Evolutionary conservation across 2,113 vertebrate species (phyloP), one percentile per base, ranked within the genome.

Genomic region (Crotophaga sulcirostris): DNA sequence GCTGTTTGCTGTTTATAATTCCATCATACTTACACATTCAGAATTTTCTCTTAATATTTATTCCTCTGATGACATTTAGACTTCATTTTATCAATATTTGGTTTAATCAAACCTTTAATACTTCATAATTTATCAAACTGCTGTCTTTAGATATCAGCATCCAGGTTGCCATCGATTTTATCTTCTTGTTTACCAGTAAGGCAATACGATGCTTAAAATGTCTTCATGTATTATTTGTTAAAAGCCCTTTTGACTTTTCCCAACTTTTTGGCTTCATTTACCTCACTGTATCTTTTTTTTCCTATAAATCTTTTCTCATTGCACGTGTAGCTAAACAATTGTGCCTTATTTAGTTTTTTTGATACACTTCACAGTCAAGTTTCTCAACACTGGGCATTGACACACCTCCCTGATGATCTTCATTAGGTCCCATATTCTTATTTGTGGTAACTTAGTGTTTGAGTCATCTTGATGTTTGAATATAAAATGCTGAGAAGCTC

Each of bases 101-200:
- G 6, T 67, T 85, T 91, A 86, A 74, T 13, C 51, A 87, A 82
- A 13, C 34, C 75, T 83, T 79, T 66, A 86, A 75, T 34, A 58
- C 38, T 76, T 80, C 20, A 51, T 24, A 59, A 90, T 90, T 80
- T 52, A 85, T 90, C 79, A 78, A 75, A 64, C 8, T 86, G 29
- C 17, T 95, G 59, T 80, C 80, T 96, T 95, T 84, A 84, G 92
- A 84, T 81, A 72, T 36, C 68, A 93, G n/a, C 68, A 74, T 80
- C 20, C 34, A 76, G 3, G 16, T 62, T 73, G 29, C 23, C 55
- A 88, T 86, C 44, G 40, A 9, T 94, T 85, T 93, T 55, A 42
- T 34, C 26, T 80, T 83, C 18, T 56, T 64, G 54, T 91, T 87
- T 88, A 67, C 14, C 21, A 47, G 33, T 55, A 84, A 62, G 12